Base-by-base conservation (phyloP, 2,113 vertebrate genomes). In the Macrotis lagotis region DNA sequence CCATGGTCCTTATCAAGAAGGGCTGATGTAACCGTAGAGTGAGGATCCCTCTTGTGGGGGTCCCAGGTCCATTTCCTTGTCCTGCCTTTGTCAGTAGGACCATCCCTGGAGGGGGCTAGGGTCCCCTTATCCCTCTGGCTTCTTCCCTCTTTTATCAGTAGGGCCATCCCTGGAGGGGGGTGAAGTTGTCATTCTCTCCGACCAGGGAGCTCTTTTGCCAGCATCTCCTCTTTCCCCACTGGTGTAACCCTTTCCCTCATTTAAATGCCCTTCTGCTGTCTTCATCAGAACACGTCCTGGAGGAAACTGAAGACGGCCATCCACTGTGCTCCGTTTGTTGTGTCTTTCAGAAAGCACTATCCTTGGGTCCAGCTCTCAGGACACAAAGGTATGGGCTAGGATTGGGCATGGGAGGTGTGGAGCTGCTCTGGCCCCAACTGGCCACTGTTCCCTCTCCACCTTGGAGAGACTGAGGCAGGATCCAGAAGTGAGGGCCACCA, bases 281-380 rank as follows among this genome's bases (percentile, higher is more conserved):
- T 95, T 25, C 26, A 47, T 94, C 95, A 97, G 99, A 98, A 97
- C 94, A 99, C 99, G 95, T 97, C 99, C 0, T 99, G 99, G 99
- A 99, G 98, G 96, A 99, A 99, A 97, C 92, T 99, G 97, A 99
- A 99, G 98, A 99, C 98, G 1, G 98, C 99, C 98, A 98, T 99
- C 93, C 99, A 99, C 92, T 99, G 98, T 96, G 99, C 99, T 0
- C 99, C 99, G 0, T 99, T 99, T 0, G 96, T 99, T 2, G 99
- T 99, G 95, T 99, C 99, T 96, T 99, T 99, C 97, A 99, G 98
- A 94, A 99, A 99, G 96, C 98, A 98, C 93, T 99, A 99, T 95
- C 99, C 99, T 0, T 99, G 99, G 99, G 99, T 99, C 96, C 99
- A 99, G 98, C 98, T 99, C 0, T 99, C 99, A 0, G 99, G 99